Evolutionary conservation across 2,113 vertebrate genomes (phyloP).

Genomic region (Ptilorrhoa leucosticta): DNA sequence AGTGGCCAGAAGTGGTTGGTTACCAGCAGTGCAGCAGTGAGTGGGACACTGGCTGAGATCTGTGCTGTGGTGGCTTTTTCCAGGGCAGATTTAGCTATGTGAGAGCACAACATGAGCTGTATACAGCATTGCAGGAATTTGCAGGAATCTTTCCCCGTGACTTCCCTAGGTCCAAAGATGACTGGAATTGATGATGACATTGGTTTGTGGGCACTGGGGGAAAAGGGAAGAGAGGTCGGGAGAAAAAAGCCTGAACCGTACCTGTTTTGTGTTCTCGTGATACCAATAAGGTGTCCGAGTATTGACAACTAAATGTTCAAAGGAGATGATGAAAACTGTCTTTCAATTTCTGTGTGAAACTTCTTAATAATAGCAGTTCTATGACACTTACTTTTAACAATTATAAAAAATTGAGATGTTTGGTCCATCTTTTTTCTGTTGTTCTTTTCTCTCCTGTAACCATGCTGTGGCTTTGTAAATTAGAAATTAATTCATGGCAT

Average conservation of each 20-base stretch:
- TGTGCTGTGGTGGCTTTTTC: accelerated
- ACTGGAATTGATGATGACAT: neutral
- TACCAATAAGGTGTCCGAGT: neutral
- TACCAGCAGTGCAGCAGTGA: neutral
- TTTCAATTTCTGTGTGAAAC: neutral
- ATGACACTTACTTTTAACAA: neutral
- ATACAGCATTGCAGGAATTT: neutral
- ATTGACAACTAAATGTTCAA: neutral
- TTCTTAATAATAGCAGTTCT: neutral
- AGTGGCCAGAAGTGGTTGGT: neutral
- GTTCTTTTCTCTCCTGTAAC: neutral
- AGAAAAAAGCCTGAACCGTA: neutral
- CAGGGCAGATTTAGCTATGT: neutral
- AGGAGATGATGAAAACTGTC: neutral
- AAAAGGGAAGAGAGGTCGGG: neutral
- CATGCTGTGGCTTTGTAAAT: neutral
- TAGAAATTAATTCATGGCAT: neutral
- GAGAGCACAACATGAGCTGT: neutral
- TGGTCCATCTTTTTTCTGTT: neutral
- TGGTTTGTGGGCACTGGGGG: neutral
- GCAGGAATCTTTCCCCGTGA: neutral
- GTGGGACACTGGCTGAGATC: neutral
- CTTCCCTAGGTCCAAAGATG: neutral
- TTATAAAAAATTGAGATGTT: neutral
- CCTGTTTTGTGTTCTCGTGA: neutral